Evolutionary conservation across 1,140 invertebrate genomes (phyloP).

Genomic region (Drosophila varians): DNA sequence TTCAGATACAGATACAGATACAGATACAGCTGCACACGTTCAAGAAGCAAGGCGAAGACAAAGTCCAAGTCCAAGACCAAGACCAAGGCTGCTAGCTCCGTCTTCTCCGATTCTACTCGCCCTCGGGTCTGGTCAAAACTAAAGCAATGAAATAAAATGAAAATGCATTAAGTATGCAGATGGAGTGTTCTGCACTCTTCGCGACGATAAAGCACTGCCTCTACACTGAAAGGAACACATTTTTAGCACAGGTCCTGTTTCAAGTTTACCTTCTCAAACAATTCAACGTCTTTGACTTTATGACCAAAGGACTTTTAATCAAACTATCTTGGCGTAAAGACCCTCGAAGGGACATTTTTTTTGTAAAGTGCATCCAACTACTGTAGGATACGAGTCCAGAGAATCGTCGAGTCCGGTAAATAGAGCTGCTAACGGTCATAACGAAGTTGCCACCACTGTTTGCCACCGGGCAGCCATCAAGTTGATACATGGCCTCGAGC

Average conservation of each 20-base stretch:
- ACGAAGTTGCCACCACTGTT: constrained; percentile 60
- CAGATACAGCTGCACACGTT: neutral
- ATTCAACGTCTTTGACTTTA: no score
- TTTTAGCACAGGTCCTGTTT: no score
- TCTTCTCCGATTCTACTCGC: neutral
- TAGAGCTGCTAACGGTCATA: constrained; percentile 75
- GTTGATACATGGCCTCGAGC: constrained; percentile 58
- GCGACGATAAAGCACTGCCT: constrained; percentile 19
- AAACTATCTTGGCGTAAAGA: no score
- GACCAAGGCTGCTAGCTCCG: neutral
- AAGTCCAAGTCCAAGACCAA: constrained; percentile 12
- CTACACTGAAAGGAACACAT: neutral
- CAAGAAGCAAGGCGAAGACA: constrained; percentile 9
- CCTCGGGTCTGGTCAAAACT: constrained; percentile 52
- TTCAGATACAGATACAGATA: constrained; percentile 6
- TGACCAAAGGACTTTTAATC: no score
- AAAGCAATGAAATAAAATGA: constrained; percentile 79
- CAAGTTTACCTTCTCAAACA: no score
- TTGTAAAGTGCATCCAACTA: neutral
- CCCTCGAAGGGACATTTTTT: neutral
- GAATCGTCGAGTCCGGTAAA: constrained; percentile 38
- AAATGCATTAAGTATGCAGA: constrained; percentile 78
- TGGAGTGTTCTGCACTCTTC: constrained; percentile 26
- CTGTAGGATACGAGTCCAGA: neutral
- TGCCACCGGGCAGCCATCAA: constrained; percentile 61